These are phyloP conservation scores for Lepidurus couesii DNA, from an alignment of 1,140 invertebrate species.

Conservation along the genomic window DNA sequence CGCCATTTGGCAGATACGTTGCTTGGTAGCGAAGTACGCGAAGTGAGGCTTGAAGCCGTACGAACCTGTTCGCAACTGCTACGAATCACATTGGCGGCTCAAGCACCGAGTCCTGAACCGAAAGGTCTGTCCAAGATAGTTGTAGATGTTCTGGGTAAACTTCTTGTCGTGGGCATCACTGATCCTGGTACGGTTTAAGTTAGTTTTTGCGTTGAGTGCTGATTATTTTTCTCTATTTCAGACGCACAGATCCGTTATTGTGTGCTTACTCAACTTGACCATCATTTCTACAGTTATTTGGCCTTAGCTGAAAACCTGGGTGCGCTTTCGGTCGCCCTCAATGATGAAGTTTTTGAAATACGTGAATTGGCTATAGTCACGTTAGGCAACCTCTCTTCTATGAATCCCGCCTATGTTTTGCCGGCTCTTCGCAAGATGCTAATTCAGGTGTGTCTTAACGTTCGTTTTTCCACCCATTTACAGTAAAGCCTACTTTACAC, in stretches of 20 bases:
- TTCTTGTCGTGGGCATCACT: conserved; percentile 89
- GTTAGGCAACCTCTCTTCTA: conserved; percentile 79
- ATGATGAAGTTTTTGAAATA: conserved; percentile 97
- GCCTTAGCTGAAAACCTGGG: conserved; percentile 94
- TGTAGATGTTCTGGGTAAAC: conserved; percentile 80
- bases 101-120: conserved; percentile 41
- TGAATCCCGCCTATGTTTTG: conserved; percentile 98
- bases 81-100: conserved; percentile 43
- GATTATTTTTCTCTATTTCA: conserved; percentile 26
- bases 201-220: conserved; percentile 23
- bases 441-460: conserved; percentile 60
- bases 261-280: conserved; percentile 87
- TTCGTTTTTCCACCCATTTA: no score
- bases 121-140: conserved; percentile 74
- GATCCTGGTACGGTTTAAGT: conserved; percentile 59
- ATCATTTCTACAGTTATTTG: conserved; percentile 87
- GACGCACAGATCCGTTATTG: conserved; percentile 66
- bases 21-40: conserved; percentile 82
- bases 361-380: conserved; percentile 82
- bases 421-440: conserved; percentile 88
- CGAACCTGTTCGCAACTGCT: conserved; percentile 85
- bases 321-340: conserved; percentile 87
- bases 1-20: conserved; percentile 86
- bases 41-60: conserved; percentile 90
- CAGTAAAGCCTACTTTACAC: no score